These are phyloP conservation scores for Neoitamus cyanurus DNA, from an alignment of 2,888 invertebrate species.

Conservation along the genomic window DNA sequence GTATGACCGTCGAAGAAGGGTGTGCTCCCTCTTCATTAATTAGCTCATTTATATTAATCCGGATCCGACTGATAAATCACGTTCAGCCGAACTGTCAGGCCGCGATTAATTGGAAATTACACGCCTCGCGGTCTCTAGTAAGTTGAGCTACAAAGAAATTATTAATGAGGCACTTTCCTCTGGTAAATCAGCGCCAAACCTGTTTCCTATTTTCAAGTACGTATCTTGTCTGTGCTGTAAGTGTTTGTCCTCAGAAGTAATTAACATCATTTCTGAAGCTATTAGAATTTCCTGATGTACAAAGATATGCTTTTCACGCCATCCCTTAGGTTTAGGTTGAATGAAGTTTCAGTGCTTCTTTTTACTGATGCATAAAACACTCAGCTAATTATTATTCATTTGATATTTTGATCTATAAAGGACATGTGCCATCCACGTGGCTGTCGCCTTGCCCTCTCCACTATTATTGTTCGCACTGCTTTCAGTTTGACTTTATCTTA, in stretches of 20 bases:
- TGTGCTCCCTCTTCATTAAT: not conserved
- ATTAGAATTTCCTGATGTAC: not conserved
- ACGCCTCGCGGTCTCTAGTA: not conserved
- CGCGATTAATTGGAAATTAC: not conserved
- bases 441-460: not conserved
- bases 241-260: not conserved
- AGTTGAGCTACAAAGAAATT: not conserved
- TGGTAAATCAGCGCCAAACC: not conserved
- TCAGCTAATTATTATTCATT: not conserved
- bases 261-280: not conserved
- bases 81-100: not conserved
- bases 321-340: not conserved
- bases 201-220: not conserved
- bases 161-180: not conserved
- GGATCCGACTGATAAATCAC: not conserved
- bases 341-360: not conserved
- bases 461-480: not conserved
- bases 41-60: not conserved
- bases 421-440: not conserved
- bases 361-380: not conserved
- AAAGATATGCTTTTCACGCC: not conserved
- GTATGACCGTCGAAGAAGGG: not conserved
- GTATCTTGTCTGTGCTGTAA: not conserved
- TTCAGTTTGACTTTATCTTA: not conserved
- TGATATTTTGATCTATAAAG: not conserved